Evolutionary conservation across 2,797 vertebrate genomes (phyloP).

Genomic region (Chrysocyon brachyurus): DNA sequence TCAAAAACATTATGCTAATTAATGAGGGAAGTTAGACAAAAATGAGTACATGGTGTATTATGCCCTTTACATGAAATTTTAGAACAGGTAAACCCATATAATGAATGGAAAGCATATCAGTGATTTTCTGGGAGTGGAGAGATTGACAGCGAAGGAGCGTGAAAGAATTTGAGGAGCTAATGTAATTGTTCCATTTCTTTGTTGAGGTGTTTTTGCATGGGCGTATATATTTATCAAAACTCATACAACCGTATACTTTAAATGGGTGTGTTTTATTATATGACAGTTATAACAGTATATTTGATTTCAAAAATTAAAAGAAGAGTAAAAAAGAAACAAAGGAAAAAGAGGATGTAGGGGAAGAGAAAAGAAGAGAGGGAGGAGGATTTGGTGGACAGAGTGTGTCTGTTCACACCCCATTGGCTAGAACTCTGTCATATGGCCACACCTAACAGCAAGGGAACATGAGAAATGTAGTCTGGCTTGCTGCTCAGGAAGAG

Average conservation of each 20-base stretch:
- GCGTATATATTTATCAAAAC: background rate
- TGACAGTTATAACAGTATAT: background rate
- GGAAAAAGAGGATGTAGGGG: background rate
- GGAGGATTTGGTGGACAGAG: background rate
- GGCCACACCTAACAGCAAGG: background rate
- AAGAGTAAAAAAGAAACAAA: background rate
- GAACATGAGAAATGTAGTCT: background rate
- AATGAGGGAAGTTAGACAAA: background rate
- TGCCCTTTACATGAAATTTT: background rate
- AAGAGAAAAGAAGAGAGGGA: background rate
- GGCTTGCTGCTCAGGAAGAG: background rate
- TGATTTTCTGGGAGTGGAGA: background rate
- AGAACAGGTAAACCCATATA: background rate
- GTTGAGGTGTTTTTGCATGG: background rate
- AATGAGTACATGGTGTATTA: background rate
- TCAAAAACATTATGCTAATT: background rate
- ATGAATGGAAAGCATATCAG: background rate
- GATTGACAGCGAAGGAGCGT: background rate
- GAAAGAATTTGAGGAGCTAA: background rate
- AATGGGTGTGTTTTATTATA: background rate
- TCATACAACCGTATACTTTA: background rate
- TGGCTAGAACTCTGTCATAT: background rate
- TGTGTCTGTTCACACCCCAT: background rate
- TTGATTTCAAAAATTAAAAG: background rate
- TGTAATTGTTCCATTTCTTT: background rate